Evolutionary conservation across 1,140 invertebrate genomes (phyloP).

Genomic region (Dermatophagoides farinae): DNA sequence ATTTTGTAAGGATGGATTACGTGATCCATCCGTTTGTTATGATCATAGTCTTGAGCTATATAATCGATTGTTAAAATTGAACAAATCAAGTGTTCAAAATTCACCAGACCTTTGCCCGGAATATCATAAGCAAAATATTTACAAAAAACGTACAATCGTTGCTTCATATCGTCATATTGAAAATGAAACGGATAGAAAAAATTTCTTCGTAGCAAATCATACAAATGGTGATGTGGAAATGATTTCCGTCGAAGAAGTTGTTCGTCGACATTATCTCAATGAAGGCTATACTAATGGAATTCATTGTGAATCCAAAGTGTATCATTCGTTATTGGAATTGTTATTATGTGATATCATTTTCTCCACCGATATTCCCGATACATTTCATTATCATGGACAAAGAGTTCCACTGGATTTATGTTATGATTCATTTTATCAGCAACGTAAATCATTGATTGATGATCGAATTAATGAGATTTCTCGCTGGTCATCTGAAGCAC

Average conservation of each 20-base stretch:
- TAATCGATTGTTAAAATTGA: slow-evolving; percentile 24
- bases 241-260: slow-evolving; percentile 32
- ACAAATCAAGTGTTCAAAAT: slow-evolving; percentile 14
- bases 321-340: slow-evolving; percentile 40
- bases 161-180: not conserved
- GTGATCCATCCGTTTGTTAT: slow-evolving; percentile 25
- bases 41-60: slow-evolving; percentile 29
- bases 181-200: slow-evolving; percentile 20
- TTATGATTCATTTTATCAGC: slow-evolving; percentile 37
- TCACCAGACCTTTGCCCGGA: slow-evolving; percentile 12
- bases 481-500: not conserved
- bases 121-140: slow-evolving; percentile 18
- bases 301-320: slow-evolving; percentile 47
- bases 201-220: slow-evolving; percentile 21
- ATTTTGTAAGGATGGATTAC: slow-evolving; percentile 24
- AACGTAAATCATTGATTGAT: slow-evolving; percentile 28
- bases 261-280: slow-evolving; percentile 30
- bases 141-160: slow-evolving; percentile 2
- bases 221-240: slow-evolving; percentile 20
- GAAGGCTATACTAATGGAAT: slow-evolving; percentile 31
- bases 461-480: not conserved
- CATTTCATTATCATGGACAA: slow-evolving; percentile 44
- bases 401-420: slow-evolving; percentile 43
- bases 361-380: slow-evolving; percentile 33
- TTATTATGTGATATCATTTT: slow-evolving; percentile 59